A percentile compares a stretch with the other conserved stretches of the same genome.
Evolutionary conservation across 2,797 vertebrate genomes (phyloP).

Genomic region (Melanotaenia nigrans): DNA sequence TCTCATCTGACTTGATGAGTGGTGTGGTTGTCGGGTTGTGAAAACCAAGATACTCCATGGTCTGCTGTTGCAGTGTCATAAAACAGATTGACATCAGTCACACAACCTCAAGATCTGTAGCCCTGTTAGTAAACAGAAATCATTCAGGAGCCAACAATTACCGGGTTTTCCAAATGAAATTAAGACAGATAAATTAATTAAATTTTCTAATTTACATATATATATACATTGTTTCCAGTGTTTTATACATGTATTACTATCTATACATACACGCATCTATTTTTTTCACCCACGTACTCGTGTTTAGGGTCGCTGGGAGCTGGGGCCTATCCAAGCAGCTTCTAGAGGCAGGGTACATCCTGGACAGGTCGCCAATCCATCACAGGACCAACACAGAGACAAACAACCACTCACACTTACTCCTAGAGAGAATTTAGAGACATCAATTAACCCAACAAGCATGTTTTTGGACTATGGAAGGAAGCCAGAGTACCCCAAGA

Average conservation of each 20-base stretch:
- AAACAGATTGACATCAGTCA: conserved; percentile 26
- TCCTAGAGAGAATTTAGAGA: no score
- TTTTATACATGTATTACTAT: no score
- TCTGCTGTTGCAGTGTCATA: conserved; percentile 18
- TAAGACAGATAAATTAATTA: background rate
- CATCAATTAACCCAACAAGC: no score
- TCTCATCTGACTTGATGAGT: conserved; percentile 47
- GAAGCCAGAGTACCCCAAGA: no score
- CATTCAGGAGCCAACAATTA: background rate
- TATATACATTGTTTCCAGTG: background rate
- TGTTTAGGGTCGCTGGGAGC: background rate
- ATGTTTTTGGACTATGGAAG: no score
- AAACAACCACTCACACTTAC: no score
- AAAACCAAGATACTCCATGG: conserved; percentile 45
- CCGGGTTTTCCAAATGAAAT: background rate
- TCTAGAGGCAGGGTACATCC: background rate
- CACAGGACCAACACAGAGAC: no score
- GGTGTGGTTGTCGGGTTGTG: conserved; percentile 20
- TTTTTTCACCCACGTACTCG: background rate
- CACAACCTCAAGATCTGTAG: background rate
- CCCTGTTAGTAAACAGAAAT: background rate
- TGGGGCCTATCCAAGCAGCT: background rate
- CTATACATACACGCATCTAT: background rate
- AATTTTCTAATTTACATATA: background rate
- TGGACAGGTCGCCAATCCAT: no score